Evolutionary conservation across 2,113 vertebrate species (phyloP), one percentile per base, ranked within the genome.

Genomic region (Thryonomys swinderianus): DNA sequence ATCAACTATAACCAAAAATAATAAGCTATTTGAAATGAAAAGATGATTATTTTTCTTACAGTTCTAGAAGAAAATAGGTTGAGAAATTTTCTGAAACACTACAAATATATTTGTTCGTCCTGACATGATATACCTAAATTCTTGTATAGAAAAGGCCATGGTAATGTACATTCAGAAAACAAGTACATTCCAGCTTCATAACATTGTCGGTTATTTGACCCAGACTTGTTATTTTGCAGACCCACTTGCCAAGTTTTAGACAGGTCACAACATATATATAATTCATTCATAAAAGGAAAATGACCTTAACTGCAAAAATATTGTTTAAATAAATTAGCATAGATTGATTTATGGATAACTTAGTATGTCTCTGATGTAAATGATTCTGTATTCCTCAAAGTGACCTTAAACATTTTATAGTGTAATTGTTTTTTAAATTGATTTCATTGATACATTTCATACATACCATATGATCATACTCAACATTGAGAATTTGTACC

Each of bases 371-470:
- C 57, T 66, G 66, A 45, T 64, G 64, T 57, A 34, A 45, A 81
- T 84, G 13, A 53, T 88, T 97, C 51, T 91, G 10, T 84, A n/a
- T 86, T 93, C 16, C 37, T 69, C 83, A 84, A 69, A 83, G n/a
- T 79, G 61, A 71, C 23, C 62, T 61, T 85, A 89, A 73, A 62
- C 86, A 69, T 93, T 89, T 93, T 71, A 61, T 69, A 53, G n/a
- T 67, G 7, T 18, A 93, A n/a, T n/a, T n/a, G n/a, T n/a, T n/a
- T n/a, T n/a, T n/a, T n/a, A n/a, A n/a, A n/a, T n/a, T n/a, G n/a
- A n/a, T n/a, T n/a, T n/a, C n/a, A n/a, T n/a, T n/a, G n/a, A n/a
- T n/a, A n/a, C n/a, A n/a, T n/a, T n/a, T n/a, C n/a, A n/a, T n/a
- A n/a, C n/a, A n/a, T n/a, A n/a, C n/a, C n/a, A n/a, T n/a, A n/a